phyloP scores from a whole-genome alignment of 1,140 invertebrate genomes.

The Idris sp. region DNA sequence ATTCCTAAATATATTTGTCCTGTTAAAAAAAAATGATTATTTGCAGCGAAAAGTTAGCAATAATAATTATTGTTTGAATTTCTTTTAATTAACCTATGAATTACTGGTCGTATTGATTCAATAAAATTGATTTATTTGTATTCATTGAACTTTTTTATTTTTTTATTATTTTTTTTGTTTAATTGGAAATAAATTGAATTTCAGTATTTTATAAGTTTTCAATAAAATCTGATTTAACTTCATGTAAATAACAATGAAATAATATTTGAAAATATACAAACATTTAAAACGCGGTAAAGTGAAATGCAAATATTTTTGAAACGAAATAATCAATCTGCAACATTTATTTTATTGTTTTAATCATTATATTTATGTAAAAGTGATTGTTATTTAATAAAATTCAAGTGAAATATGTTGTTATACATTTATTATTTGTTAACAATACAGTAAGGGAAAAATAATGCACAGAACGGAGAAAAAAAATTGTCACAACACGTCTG shows the following conservation, averaged over 20 bases:
- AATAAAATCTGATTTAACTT: constrained; percentile 17
- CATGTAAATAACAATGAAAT: constrained; percentile 19
- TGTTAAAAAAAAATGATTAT: too few relatives aligned
- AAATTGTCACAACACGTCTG: not conserved
- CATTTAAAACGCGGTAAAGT: constrained; percentile 5
- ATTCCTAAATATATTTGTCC: too few relatives aligned
- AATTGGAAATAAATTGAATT: constrained; percentile 25
- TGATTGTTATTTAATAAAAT: constrained; percentile 3
- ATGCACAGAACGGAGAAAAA: not conserved
- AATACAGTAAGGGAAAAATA: too few relatives aligned
- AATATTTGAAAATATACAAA: constrained; percentile 5
- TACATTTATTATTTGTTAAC: too few relatives aligned
- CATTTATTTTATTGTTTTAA: constrained; percentile 12
- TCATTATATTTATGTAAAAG: constrained; percentile 11
- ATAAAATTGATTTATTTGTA: constrained; percentile 8
- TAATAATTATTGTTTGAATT: constrained; percentile 10
- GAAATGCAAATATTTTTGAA: constrained; percentile 7
- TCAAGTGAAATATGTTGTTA: too few relatives aligned
- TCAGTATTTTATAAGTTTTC: constrained; percentile 4
- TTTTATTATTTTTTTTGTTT: not conserved
- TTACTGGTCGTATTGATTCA: constrained; percentile 4
- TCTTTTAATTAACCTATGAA: constrained; percentile 5
- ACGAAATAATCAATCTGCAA: constrained; percentile 6
- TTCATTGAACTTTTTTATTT: constrained; percentile 1
- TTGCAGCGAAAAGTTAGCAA: too few relatives aligned